phyloP scores from a whole-genome alignment of 92 coral and sea anemone genomes.

The Scolanthus callimorphus region DNA sequence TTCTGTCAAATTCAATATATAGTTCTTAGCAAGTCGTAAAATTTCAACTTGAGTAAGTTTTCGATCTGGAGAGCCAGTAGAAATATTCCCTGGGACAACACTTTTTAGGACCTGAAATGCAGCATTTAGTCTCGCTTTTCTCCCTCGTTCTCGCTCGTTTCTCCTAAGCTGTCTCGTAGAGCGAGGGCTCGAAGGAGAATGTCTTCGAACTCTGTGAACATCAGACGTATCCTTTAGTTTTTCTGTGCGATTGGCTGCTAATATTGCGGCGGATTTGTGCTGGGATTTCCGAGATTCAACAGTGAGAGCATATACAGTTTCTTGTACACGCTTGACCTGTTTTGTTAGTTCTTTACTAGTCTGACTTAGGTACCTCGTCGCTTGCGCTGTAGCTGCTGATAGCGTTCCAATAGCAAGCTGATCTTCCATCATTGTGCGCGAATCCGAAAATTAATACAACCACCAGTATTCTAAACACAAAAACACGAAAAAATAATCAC shows the following conservation, averaged over 20 bases:
- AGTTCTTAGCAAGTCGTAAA: conserved; percentile 91
- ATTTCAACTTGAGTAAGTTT: conserved; percentile 98
- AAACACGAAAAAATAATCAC: not conserved
- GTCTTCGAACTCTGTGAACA: conserved; percentile 28
- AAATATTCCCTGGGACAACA: conserved; percentile 72
- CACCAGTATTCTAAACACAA: not conserved
- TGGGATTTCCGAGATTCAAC: conserved; percentile 12
- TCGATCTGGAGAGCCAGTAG: conserved; percentile 65
- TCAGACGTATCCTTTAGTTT: conserved; percentile 28
- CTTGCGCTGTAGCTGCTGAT: conserved; percentile 12
- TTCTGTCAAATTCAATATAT: conserved; percentile 84
- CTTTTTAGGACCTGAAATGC: conserved; percentile 95
- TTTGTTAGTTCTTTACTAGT: conserved; percentile 4
- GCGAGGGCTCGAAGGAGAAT: conserved; percentile 35
- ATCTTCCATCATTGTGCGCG: conserved; percentile 17
- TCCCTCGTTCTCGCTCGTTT: conserved; percentile 93
- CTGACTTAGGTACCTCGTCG: conserved; percentile 12
- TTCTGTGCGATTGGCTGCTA: conserved; percentile 14
- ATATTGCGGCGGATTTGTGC: not conserved
- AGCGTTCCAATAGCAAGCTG: conserved; percentile 13
- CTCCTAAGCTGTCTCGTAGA: conserved; percentile 85
- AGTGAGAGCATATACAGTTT: conserved; percentile 15
- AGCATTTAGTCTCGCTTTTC: conserved; percentile 92
- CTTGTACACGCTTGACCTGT: conserved; percentile 36
- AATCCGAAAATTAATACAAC: not conserved